Base-by-base conservation (phyloP, 92 coral and sea anemone genomes). In the Phymanthus crucifer region DNA sequence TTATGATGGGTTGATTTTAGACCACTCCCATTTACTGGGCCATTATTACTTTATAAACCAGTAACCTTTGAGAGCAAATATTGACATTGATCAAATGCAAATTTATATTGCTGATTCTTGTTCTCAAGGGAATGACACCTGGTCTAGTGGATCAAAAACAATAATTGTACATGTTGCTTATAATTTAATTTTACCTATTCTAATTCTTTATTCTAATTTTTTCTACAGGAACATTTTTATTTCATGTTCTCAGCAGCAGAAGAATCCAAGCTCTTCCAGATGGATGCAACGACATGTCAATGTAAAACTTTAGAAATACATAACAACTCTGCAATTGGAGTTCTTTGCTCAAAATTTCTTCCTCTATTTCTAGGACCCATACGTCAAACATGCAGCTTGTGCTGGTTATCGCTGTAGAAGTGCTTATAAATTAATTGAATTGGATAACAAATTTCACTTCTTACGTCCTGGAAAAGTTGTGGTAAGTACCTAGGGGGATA, bases 241-340 rank as follows among this genome's bases (percentile, higher is more conserved):
- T 32, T 35, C 54, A 14, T 45, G 68, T 17, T 21, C 32, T 24
- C 75, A 68, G 5, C 40, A 57, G 18, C 86, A 79, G 26, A 87
- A 84, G 77, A 76, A 80, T 40, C 89, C 89, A 54, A 94, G 97
- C 80, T 90, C 92, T 24, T 78, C 91, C 31, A 80, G 98, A 78
- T 94, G 98, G 98, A 80, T 94, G 21, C 82, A 87, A 45, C 77
- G 98, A 67, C 98, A 94, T n/a, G 67, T 90, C 29, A 70, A 89
- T 50, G 98, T 94, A 83, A 83, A 93, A 43, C 34, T 26, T 54
- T 54, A 54, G 21, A 50, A 50, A n/a, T 66, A 4, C 19, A 31
- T 34, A 69, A 3, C 45, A 69, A 69, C 43, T 27, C 31, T 69
- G 1, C 35, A 24, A 23, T 17, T 0, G 13, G 34, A 24, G 17